phyloP scores from a whole-genome alignment of 2,797 vertebrate genomes.

The Kryptopterus vitreolus region DNA sequence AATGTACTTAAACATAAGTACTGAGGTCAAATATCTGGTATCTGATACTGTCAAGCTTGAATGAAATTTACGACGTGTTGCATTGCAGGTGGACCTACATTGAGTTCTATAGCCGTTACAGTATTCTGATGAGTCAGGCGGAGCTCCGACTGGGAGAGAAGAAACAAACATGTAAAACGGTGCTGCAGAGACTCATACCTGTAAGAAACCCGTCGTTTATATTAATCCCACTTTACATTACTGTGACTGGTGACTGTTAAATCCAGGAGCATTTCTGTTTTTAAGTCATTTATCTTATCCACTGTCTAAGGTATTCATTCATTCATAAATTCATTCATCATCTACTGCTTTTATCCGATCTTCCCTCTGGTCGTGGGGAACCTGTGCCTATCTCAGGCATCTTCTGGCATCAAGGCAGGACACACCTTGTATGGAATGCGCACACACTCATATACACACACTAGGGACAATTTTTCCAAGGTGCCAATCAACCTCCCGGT shows the following conservation, averaged over 20 bases:
- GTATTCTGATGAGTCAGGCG: constrained; percentile 88
- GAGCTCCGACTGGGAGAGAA: constrained; percentile 82
- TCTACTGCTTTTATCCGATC: too few relatives aligned
- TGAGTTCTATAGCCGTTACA: constrained; percentile 96
- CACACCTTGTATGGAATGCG: too few relatives aligned
- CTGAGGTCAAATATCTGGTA: neutral
- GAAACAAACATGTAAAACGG: constrained; percentile 87
- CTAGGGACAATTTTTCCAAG: too few relatives aligned
- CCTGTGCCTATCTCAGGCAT: too few relatives aligned
- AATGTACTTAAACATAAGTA: neutral
- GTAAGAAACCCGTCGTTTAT: constrained; percentile 61
- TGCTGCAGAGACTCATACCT: constrained; percentile 89
- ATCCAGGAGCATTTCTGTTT: neutral
- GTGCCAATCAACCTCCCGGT: too few relatives aligned
- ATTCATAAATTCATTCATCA: too few relatives aligned
- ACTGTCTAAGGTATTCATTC: too few relatives aligned
- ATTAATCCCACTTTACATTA: neutral
- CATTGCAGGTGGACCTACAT: constrained; percentile 90
- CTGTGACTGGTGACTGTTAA: neutral
- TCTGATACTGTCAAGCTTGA: neutral
- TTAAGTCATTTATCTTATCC: neutral
- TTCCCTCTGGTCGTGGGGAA: too few relatives aligned
- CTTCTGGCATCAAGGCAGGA: too few relatives aligned
- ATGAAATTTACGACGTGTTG: neutral
- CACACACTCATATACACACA: too few relatives aligned